Conservation (phyloP, 1,140 invertebrate genomes). For the Hylaeus volcanicus region DNA sequence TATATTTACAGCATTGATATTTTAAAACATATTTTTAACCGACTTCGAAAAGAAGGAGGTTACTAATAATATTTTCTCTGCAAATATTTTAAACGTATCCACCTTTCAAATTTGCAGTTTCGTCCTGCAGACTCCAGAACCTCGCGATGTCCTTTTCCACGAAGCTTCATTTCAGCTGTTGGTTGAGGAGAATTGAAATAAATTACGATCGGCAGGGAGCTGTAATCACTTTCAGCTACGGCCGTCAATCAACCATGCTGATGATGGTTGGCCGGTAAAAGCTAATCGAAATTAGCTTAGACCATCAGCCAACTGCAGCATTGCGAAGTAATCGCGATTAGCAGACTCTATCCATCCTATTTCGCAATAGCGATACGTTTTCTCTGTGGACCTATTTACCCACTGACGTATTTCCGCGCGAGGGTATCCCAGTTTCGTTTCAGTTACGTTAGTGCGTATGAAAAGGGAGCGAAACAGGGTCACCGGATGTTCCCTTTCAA, state of each 20-base stretch:
- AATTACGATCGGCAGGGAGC: constrained; percentile 14
- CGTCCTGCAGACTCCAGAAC: too few relatives aligned
- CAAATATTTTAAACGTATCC: too few relatives aligned
- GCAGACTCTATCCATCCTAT: background rate
- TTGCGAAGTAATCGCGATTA: constrained; percentile 35
- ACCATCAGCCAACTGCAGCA: background rate
- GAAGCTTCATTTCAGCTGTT: background rate
- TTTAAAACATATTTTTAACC: too few relatives aligned
- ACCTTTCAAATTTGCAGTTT: too few relatives aligned
- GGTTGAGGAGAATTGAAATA: background rate
- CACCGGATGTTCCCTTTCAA: constrained; percentile 36
- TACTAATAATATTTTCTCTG: too few relatives aligned
- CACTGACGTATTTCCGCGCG: constrained; percentile 12
- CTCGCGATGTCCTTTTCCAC: background rate
- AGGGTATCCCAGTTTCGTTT: constrained; percentile 20
- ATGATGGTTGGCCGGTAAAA: constrained; percentile 25
- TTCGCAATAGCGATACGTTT: constrained; percentile 2
- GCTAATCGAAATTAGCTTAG: constrained; percentile 28
- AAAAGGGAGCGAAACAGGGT: constrained; percentile 26
- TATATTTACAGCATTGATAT: too few relatives aligned
- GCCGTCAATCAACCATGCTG: constrained; percentile 7
- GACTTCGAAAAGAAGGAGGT: too few relatives aligned
- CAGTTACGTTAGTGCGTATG: constrained; percentile 7
- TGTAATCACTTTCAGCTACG: constrained; percentile 35
- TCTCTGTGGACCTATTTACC: constrained; percentile 14